phyloP scores from a whole-genome alignment of 2,113 vertebrate species.

The Penelope pileata region DNA sequence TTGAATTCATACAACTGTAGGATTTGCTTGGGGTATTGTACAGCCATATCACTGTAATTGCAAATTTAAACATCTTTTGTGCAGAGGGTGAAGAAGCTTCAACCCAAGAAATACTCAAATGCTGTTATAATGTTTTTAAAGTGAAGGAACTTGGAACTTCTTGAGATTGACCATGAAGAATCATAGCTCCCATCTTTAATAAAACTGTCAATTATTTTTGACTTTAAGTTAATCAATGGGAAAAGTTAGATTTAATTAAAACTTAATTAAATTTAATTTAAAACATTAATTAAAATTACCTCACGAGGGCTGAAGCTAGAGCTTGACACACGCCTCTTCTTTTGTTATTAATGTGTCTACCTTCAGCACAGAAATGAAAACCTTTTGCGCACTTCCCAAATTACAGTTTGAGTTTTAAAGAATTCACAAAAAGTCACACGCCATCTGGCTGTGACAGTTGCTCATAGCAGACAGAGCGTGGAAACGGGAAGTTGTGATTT shows the following conservation, averaged over 20 bases:
- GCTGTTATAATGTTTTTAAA: background rate
- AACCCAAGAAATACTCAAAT: background rate
- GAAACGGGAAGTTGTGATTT: background rate
- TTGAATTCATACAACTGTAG: background rate
- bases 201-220: background rate
- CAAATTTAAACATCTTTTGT: background rate
- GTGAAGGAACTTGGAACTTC: background rate
- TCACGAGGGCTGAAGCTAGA: background rate
- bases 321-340: background rate
- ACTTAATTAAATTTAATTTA: too few species aligned
- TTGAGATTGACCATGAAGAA: background rate
- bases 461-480: background rate
- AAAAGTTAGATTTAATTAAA: too few species aligned
- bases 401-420: background rate
- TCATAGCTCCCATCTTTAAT: background rate
- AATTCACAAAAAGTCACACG: background rate
- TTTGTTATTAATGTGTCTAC: background rate
- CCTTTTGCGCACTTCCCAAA: background rate
- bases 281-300: too few species aligned
- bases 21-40: background rate
- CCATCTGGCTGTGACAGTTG: background rate
- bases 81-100: background rate
- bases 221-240: background rate
- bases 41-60: background rate
- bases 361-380: background rate